Base-by-base conservation (phyloP, 2,113 vertebrate genomes). In the Ovibos moschatus region DNA sequence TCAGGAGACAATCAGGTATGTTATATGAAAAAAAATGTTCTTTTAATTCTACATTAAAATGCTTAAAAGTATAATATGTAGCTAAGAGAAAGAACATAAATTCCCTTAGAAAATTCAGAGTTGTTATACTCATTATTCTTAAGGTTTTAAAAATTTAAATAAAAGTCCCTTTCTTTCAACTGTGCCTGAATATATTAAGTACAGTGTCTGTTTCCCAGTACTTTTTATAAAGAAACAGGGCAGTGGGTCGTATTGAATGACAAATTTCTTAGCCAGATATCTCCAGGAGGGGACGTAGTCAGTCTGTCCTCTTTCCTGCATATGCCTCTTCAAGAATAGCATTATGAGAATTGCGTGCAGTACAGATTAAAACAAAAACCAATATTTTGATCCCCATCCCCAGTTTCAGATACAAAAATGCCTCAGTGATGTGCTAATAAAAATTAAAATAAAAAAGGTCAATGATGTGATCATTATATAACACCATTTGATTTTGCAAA, bases 1-100 rank as follows among this genome's bases (percentile, higher is more conserved):
- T 99, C 99, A 99, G 99, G 99, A 98, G 99, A 99, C 99, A 99
- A 99, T 99, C 99, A 99, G 99, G 99, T 99, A 98, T 95, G 99
- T 98, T 33, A 23, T 90, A 43, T 96, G 76, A 85, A 87, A 82
- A 93, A 78, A 21, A 50, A 47, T 2, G 0, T 60, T 86, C 28
- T 95, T 97, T 95, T 97, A 83, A 90, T 85, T 97, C 36, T 76
- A 58, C 81, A 82, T 94, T 94, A 79, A 92, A 88, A 94, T 74
- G 74, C 45, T 94, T 89, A 55, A 62, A 87, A 93, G 27, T 81
- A 33, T 94, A 93, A 57, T 55, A 82, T 57, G 3, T 91, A 92
- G 8, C 28, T 30, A 85, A 45, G 21, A 92, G 45, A 82, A 89
- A 91, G 50, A 95, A 67, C 45, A 62, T 33, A 67, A n/a, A 36